Conservation (phyloP, 2,888 invertebrate species). For the Pollenia labialis region DNA sequence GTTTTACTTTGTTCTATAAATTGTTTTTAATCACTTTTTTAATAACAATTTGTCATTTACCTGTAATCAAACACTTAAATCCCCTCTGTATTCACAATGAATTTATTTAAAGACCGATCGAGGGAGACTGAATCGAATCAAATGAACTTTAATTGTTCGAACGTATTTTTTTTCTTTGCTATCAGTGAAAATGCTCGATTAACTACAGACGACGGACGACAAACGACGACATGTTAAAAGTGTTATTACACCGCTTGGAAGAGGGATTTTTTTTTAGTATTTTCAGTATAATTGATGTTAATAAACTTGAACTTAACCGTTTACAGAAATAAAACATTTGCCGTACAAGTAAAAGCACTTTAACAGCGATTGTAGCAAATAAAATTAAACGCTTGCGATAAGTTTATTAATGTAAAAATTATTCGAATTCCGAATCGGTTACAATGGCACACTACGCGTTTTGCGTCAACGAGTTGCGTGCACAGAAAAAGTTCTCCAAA, state of each 20-base stretch:
- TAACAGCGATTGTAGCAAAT: not conserved
- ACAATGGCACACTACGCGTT: too few relatives aligned
- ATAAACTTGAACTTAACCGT: constrained; percentile 71
- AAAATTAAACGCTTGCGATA: constrained; percentile 17
- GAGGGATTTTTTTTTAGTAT: not conserved
- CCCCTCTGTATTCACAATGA: not conserved
- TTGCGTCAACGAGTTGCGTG: too few relatives aligned
- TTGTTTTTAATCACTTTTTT: not conserved
- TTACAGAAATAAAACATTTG: not conserved
- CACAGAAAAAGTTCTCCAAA: too few relatives aligned
- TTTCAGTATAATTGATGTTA: constrained; percentile 63
- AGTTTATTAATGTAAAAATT: not conserved
- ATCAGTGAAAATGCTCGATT: not conserved
- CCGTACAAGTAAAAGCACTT: not conserved
- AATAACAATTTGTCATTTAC: too few relatives aligned
- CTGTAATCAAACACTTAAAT: too few relatives aligned
- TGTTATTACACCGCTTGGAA: constrained; percentile 6
- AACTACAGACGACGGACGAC: too few relatives aligned
- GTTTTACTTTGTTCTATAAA: too few relatives aligned
- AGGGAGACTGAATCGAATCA: not conserved
- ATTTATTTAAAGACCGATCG: not conserved
- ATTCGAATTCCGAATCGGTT: too few relatives aligned
- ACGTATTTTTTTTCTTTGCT: not conserved
- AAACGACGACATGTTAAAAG: not conserved
- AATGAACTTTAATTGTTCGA: constrained; percentile 8